Base-by-base conservation (phyloP, 35 echinoderm and acorn worm genomes). In the Ophioderma brevispina region DNA sequence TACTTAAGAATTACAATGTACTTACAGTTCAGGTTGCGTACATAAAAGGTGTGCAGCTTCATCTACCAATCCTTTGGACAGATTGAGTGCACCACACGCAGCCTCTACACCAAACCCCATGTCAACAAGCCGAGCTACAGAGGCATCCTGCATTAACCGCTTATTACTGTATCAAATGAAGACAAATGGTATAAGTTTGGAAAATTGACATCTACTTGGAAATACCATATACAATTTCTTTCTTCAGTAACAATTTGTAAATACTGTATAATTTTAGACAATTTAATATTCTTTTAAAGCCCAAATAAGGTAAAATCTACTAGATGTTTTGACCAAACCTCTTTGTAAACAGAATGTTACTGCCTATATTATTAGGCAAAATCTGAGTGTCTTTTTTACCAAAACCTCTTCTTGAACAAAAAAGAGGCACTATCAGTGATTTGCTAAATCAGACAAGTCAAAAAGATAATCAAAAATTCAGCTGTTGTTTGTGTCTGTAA, bases 1-100 rank as follows among this genome's bases (percentile, higher is more conserved):
- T n/a, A n/a, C n/a, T n/a, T n/a, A n/a, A n/a, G n/a, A n/a, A n/a
- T n/a, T n/a, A n/a, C n/a, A n/a, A n/a, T 23, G 49, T 30, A 84
- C 80, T 46, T 84, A 92, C 90, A 83, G 75, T 92, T 84, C 90
- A 11, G 90, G 90, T n/a, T 92, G 82, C 15, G 38, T 85, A 46
- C 37, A 75, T 78, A 92, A 35, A 19, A 92, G 77, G 75, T 76
- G 23, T 38, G 82, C 70, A 19, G 90, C 90, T 0, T 84, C 82
- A 23, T 84, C 82, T 0, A 92, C 64, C 23, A 34, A 23, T 8
- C 90, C 81, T 77, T 84, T 75, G 21, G 81, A 85, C 35, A 92
- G 70, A 23, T 49, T 86, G 36, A 92, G 82, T 42, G 90, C 90
- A 52, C 77, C 84, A 33, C 40, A 36, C 38, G 90, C 90, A 33